phyloP scores from a whole-genome alignment of 2,888 invertebrate genomes.

The Agonopterix subpropinquella region DNA sequence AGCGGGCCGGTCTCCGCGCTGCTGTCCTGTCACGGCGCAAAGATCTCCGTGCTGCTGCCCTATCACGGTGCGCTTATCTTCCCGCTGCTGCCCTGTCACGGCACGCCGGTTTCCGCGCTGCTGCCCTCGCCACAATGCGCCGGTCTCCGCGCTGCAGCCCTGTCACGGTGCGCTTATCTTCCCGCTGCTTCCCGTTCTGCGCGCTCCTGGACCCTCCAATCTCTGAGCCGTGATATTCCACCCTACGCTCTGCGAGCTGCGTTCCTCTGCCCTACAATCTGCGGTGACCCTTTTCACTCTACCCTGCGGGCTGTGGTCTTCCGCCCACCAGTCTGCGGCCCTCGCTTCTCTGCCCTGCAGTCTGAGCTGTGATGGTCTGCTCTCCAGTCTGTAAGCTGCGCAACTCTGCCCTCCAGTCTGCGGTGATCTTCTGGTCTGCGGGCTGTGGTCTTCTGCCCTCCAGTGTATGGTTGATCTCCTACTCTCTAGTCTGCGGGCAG shows the following conservation, averaged over 20 bases:
- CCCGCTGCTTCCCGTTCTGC: neutral
- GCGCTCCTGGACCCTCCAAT: too few species aligned
- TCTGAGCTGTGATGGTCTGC: neutral
- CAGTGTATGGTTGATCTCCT: too few species aligned
- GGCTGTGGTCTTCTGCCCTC: neutral
- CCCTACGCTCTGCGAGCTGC: too few species aligned
- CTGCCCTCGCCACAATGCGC: constrained; percentile 4
- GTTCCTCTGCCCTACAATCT: too few species aligned
- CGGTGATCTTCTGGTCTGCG: neutral
- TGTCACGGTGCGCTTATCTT: neutral
- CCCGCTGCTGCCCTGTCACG: constrained; percentile 10
- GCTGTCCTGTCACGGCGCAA: too few species aligned
- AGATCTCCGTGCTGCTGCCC: neutral
- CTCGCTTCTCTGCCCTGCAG: neutral
- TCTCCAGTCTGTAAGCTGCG: neutral
- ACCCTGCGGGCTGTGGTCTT: too few species aligned
- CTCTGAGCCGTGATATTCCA: too few species aligned
- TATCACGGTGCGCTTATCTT: neutral
- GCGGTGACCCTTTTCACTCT: too few species aligned
- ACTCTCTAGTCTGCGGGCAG: neutral
- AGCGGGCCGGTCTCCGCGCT: too few species aligned
- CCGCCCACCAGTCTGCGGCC: too few species aligned
- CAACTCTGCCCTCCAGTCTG: neutral
- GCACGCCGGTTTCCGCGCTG: neutral
- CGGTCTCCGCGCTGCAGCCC: constrained; percentile 5